These are phyloP conservation scores for Cerastis leucographa DNA, from an alignment of 2,888 invertebrate genomes.

Conservation along the genomic window DNA sequence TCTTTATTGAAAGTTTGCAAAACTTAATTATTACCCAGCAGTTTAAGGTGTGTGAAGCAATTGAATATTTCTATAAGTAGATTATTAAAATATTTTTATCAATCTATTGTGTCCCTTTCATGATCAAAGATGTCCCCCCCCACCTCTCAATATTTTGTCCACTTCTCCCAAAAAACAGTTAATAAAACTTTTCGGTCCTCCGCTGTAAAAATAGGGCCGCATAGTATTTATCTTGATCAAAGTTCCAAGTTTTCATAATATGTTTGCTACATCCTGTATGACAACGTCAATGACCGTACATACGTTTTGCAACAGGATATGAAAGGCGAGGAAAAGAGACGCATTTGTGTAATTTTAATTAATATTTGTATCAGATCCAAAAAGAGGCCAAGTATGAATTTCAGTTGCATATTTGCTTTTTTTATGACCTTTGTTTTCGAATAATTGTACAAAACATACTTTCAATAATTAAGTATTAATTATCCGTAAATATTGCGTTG, in stretches of 20 bases:
- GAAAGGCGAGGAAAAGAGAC: constrained; percentile 10
- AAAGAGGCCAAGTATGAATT: constrained; percentile 53
- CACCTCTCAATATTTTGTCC: too few species aligned
- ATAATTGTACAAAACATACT: constrained; percentile 15
- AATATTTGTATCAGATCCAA: constrained; percentile 47
- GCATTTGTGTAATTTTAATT: constrained; percentile 35
- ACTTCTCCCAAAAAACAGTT: too few species aligned
- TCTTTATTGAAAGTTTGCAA: not conserved
- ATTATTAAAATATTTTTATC: not conserved
- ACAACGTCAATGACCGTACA: not conserved
- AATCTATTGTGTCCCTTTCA: not conserved
- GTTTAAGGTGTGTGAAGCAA: not conserved
- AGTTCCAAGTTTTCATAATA: not conserved
- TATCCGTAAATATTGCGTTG: not conserved
- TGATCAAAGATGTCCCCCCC: not conserved
- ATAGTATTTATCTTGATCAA: not conserved
- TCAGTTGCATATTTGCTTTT: constrained; percentile 31
- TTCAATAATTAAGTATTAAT: constrained; percentile 27
- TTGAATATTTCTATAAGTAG: not conserved
- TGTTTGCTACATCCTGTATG: not conserved
- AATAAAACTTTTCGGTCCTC: not conserved
- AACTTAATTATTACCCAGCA: not conserved
- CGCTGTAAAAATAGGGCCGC: too few species aligned
- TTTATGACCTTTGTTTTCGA: constrained; percentile 46
- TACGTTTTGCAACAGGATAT: constrained; percentile 11